phyloP scores from a whole-genome alignment of 2,113 vertebrate genomes.

The Piprites chloris region DNA sequence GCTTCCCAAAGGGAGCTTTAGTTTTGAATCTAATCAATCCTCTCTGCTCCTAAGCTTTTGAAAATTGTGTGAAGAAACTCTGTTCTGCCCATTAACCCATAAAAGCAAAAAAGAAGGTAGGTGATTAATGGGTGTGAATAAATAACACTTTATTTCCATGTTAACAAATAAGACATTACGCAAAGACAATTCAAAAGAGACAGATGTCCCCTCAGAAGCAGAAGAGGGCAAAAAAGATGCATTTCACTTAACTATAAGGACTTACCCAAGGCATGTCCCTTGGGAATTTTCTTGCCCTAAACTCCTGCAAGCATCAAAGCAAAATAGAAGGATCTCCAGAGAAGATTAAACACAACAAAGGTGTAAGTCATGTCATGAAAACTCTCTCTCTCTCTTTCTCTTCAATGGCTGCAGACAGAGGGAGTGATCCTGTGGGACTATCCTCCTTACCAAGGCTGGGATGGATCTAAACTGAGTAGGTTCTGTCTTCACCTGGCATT shows the following conservation, averaged over 20 bases:
- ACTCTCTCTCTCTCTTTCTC: background rate
- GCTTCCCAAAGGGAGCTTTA: background rate
- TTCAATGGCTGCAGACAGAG: background rate
- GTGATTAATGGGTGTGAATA: background rate
- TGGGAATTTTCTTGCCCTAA: background rate
- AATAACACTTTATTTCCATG: conserved; percentile 17
- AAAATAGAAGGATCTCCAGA: background rate
- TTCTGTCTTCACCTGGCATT: background rate
- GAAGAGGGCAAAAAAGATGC: background rate
- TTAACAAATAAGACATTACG: background rate
- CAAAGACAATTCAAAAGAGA: background rate
- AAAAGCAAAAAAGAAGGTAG: background rate
- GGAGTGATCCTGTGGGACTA: background rate
- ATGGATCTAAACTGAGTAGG: background rate
- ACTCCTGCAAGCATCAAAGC: background rate
- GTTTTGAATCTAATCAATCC: background rate
- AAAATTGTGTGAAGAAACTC: background rate
- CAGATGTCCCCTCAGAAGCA: background rate
- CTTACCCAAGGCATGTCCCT: background rate
- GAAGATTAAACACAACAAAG: background rate
- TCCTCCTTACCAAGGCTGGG: background rate
- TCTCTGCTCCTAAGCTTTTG: background rate
- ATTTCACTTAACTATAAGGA: background rate
- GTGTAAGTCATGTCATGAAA: background rate
- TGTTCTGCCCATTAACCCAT: background rate